Evolutionary conservation across 2,797 vertebrate genomes (phyloP).

Genomic region (Tarsius wallacei): DNA sequence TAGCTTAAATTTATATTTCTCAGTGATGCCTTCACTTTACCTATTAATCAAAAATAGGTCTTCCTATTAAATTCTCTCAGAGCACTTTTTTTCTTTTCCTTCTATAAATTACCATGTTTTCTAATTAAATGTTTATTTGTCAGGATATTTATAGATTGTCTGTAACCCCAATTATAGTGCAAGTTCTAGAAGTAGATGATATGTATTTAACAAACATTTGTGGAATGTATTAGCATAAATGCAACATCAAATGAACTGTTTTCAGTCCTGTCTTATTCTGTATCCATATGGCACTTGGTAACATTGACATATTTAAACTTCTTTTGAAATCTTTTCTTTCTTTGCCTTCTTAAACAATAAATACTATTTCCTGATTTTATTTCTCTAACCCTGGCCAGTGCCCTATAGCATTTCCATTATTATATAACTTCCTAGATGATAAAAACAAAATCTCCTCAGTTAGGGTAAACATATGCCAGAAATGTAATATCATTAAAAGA

Average conservation of each 20-base stretch:
- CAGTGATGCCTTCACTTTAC: background rate
- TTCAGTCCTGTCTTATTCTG: background rate
- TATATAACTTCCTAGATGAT: constrained; percentile 2
- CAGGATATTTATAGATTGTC: background rate
- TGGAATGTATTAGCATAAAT: constrained; percentile 18
- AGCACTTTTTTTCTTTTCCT: background rate
- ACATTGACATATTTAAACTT: background rate
- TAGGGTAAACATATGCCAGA: background rate
- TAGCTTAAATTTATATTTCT: background rate
- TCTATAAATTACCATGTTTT: constrained; percentile 14
- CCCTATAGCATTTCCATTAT: background rate
- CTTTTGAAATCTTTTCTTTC: constrained; percentile 10
- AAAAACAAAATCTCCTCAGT: background rate
- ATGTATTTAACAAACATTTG: background rate
- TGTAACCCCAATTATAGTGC: background rate
- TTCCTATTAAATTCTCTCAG: background rate
- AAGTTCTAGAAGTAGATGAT: background rate
- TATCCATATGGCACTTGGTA: background rate
- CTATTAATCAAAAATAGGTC: background rate
- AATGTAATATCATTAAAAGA: background rate
- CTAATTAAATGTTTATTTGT: constrained; percentile 48
- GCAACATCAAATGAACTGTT: constrained; percentile 1
- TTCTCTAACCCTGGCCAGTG: background rate
- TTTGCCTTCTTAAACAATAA: constrained; percentile 20
- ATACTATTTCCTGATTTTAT: constrained; percentile 17